Evolutionary conservation across 2,888 invertebrate genomes (phyloP).

Genomic region (Chromoteleia sp.): DNA sequence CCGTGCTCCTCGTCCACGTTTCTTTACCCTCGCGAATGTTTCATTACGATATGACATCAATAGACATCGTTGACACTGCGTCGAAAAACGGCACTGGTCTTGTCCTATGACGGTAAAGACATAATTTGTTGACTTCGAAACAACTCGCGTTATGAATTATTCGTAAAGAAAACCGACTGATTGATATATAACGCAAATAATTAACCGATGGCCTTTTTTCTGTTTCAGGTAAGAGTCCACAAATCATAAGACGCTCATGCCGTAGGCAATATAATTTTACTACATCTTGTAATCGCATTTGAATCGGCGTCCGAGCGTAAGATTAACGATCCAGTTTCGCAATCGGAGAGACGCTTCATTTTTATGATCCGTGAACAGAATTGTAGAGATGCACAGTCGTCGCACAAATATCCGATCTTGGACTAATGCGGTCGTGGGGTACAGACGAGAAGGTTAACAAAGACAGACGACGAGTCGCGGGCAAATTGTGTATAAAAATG

Average conservation of each 20-base stretch:
- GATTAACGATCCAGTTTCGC: slow-evolving; percentile 67
- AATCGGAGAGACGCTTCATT: slow-evolving; percentile 64
- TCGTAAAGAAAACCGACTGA: slow-evolving; percentile 1
- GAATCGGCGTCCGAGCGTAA: slow-evolving; percentile 55
- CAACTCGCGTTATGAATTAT: slow-evolving; percentile 16
- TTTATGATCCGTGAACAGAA: slow-evolving; percentile 61
- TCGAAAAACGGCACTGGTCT: slow-evolving; percentile 17
- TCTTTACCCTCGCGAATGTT: slow-evolving; percentile 42
- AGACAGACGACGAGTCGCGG: slow-evolving; percentile 3
- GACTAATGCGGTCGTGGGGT: slow-evolving; percentile 11
- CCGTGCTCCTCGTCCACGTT: slow-evolving; percentile 29
- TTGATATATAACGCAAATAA: slow-evolving; percentile 26
- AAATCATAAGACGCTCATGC: slow-evolving; percentile 63
- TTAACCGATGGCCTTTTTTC: slow-evolving; percentile 64
- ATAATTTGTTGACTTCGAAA: slow-evolving; percentile 17
- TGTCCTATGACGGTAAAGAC: slow-evolving; percentile 14
- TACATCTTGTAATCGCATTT: slow-evolving; percentile 69
- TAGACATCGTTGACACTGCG: slow-evolving; percentile 11
- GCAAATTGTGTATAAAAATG: not conserved
- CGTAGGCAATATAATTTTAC: slow-evolving; percentile 66
- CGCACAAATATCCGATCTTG: slow-evolving; percentile 19
- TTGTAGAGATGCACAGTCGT: slow-evolving; percentile 27
- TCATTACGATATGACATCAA: slow-evolving; percentile 33
- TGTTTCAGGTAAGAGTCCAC: slow-evolving; percentile 71
- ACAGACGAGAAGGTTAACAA: slow-evolving; percentile 2